Evolutionary conservation across 2,888 invertebrate species (phyloP).

Genomic region (Trissolcus japonicus): DNA sequence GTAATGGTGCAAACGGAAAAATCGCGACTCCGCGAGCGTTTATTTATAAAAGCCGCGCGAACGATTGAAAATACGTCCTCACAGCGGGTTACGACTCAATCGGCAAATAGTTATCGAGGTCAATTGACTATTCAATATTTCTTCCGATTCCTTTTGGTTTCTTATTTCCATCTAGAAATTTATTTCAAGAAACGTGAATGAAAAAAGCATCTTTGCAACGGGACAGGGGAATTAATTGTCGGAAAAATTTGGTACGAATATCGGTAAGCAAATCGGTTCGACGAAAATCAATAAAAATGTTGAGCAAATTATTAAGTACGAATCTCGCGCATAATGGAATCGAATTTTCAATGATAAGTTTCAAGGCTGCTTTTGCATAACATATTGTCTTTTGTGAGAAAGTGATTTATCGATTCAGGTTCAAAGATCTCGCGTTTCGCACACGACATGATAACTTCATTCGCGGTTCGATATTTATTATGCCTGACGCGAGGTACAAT

Average conservation of each 20-base stretch:
- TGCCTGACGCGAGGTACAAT: conserved; percentile 41
- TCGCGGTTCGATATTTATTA: conserved; percentile 42
- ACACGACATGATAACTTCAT: conserved; percentile 56
- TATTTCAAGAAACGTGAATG: no score
- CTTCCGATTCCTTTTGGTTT: conserved; percentile 1
- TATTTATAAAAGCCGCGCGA: conserved; percentile 60
- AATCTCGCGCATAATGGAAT: no score
- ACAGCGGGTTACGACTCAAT: conserved; percentile 41
- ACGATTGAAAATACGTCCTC: conserved; percentile 60
- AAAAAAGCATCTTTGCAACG: no score
- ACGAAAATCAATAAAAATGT: no score
- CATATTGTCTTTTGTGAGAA: conserved; percentile 47
- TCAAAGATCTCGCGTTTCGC: conserved; percentile 48
- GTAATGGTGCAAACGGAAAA: conserved; percentile 56
- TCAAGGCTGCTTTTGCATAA: conserved; percentile 40
- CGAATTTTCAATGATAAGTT: conserved; percentile 3
- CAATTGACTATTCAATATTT: conserved; percentile 12
- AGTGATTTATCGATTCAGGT: conserved; percentile 52
- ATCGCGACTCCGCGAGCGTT: conserved; percentile 54
- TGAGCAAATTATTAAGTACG: no score
- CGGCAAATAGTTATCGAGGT: conserved; percentile 38
- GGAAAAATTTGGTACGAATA: no score
- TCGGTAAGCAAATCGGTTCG: no score
- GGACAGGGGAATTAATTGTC: no score
- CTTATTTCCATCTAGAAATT: no score